Conservation (phyloP, 2,797 vertebrate species). For the Eidolon dupreanum region DNA sequence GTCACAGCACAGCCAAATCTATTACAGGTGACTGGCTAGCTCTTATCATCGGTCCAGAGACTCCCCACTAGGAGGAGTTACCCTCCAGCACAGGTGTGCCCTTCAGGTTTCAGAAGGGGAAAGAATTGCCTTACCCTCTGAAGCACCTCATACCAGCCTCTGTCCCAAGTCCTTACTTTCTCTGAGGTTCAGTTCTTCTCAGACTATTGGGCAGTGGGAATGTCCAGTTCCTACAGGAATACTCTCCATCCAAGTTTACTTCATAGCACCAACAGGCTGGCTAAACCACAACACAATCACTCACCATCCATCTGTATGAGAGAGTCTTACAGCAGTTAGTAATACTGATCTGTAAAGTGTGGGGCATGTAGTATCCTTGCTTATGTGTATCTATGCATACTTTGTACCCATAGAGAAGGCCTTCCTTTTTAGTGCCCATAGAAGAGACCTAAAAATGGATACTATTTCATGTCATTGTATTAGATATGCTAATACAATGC, state of each 20-base stretch:
- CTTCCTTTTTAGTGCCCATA: no score
- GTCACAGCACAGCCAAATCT: neutral
- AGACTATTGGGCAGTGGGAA: neutral
- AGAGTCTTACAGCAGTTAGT: neutral
- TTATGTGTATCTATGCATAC: fast-evolving
- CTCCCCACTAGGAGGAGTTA: neutral
- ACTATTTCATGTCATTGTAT: neutral
- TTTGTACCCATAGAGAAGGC: neutral
- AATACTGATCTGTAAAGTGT: neutral
- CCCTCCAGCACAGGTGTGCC: neutral
- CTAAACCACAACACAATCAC: neutral
- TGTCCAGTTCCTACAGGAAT: neutral
- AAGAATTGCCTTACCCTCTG: neutral
- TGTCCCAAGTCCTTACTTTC: neutral
- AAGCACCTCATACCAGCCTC: neutral
- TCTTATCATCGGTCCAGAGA: neutral
- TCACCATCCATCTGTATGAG: neutral
- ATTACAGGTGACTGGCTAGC: neutral
- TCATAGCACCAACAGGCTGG: neutral
- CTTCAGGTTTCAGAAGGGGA: neutral
- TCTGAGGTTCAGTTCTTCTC: neutral
- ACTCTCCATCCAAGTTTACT: neutral
- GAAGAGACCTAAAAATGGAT: neutral
- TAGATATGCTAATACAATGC: neutral
- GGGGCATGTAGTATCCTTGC: neutral